These are phyloP conservation scores for Rapana venosa DNA, from an alignment of 2,888 invertebrate genomes.

Conservation along the genomic window DNA sequence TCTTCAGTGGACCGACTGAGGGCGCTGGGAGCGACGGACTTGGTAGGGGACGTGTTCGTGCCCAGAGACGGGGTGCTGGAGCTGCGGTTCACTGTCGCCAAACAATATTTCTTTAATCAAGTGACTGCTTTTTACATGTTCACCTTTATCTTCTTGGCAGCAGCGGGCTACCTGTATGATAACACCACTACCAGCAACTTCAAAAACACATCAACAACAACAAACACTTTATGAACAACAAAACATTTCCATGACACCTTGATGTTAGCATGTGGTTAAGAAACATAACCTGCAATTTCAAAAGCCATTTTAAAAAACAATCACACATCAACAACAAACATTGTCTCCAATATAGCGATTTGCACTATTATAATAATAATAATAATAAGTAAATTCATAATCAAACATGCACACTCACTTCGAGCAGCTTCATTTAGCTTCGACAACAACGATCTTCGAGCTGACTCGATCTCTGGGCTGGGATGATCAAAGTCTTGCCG, in stretches of 20 bases:
- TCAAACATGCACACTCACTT: constrained; percentile 60
- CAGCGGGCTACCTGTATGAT: too few relatives aligned
- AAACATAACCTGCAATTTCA: too few relatives aligned
- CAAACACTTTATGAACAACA: too few relatives aligned
- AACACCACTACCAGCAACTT: too few relatives aligned
- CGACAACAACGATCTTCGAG: constrained; percentile 71
- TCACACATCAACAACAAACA: neutral
- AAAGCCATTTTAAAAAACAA: neutral
- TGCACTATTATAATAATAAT: too few relatives aligned
- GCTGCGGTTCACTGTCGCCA: constrained; percentile 66
- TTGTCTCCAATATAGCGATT: neutral
- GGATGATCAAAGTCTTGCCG: constrained; percentile 77
- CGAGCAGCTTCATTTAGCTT: constrained; percentile 77
- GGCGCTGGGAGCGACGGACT: constrained; percentile 46
- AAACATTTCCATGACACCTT: too few relatives aligned
- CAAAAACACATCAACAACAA: too few relatives aligned
- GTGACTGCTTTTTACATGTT: too few relatives aligned
- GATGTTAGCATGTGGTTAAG: too few relatives aligned
- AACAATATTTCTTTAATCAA: neutral
- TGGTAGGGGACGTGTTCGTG: constrained; percentile 55
- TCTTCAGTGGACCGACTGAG: constrained; percentile 68
- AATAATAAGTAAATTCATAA: neutral
- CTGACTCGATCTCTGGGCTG: constrained; percentile 73
- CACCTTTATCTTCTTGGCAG: too few relatives aligned
- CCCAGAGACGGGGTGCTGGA: constrained; percentile 68